phyloP scores from a whole-genome alignment of 2,797 vertebrate species.

The Siniperca undulata region DNA sequence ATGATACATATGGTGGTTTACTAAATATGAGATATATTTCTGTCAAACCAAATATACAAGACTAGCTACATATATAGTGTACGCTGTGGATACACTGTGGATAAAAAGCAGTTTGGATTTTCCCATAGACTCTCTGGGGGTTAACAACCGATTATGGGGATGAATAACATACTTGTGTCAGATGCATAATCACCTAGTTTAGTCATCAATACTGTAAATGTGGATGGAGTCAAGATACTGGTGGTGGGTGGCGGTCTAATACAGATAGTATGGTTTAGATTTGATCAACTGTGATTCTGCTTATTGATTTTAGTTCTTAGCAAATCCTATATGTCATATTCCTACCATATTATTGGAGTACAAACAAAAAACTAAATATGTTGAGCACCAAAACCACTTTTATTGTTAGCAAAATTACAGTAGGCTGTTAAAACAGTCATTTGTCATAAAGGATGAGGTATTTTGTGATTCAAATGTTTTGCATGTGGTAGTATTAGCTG shows the following conservation, averaged over 20 bases:
- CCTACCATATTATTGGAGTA: not conserved
- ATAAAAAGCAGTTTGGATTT: not conserved
- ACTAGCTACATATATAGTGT: not conserved
- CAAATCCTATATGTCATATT: not conserved
- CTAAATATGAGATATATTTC: not conserved
- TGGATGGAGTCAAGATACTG: not conserved
- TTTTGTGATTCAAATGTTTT: not conserved
- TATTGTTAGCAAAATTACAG: not conserved
- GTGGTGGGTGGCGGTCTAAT: not conserved
- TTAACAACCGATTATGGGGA: not conserved
- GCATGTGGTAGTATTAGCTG: not conserved
- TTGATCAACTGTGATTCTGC: not conserved
- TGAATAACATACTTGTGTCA: not conserved
- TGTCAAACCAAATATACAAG: not conserved
- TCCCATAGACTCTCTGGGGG: not conserved
- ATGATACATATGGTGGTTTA: not conserved
- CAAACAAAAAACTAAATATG: not conserved
- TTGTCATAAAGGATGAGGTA: not conserved
- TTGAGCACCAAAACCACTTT: not conserved
- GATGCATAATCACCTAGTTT: not conserved
- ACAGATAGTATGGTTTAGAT: not conserved
- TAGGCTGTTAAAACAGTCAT: not conserved
- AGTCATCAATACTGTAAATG: conserved; percentile 6
- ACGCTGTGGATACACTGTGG: not conserved
- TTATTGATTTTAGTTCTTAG: not conserved